Base-by-base conservation (phyloP, 2,113 vertebrate species). In the Aplodontia rufa region DNA sequence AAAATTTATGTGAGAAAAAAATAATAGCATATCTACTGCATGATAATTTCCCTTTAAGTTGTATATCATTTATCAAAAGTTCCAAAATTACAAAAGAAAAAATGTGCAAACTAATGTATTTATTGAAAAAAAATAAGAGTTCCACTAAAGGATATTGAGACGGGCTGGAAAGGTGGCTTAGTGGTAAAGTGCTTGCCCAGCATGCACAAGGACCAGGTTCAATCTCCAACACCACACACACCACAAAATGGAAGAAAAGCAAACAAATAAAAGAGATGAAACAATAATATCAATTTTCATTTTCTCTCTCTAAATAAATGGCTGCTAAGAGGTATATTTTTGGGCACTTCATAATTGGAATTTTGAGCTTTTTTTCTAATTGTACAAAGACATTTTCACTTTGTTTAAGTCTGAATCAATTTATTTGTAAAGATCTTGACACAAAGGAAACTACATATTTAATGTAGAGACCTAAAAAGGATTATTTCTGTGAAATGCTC, bases 291-390 rank as follows among this genome's bases (percentile, higher is more conserved):
- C n/a, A n/a, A n/a, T n/a, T n/a, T n/a, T n/a, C n/a, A n/a, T n/a
- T n/a, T n/a, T n/a, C n/a, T n/a, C n/a, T n/a, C n/a, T n/a, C n/a
- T n/a, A n/a, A n/a, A n/a, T n/a, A n/a, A n/a, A n/a, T n/a, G n/a
- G n/a, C n/a, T n/a, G n/a, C n/a, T n/a, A n/a, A n/a, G n/a, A 0
- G 82, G 0, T 55, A 17, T 72, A 37, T 49, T 20, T 72, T 69
- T 20, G 13, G 6, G 12, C 6, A 84, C 2, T 14, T 75, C 53
- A 4, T 78, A 79, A 72, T 76, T 86, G 0, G n/a, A 83, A 95
- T 64, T 91, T 91, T 91, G 72, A 76, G n/a, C 32, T 32, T n/a
- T 87, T 87, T 87, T 5, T 87, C 35, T 90, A 75, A 74, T 49
- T 93, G 24, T 49, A 35, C 6, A 68, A 62, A 69, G 78, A 13